Percentiles rank a stretch among this genome's conserved stretches.
Conservation (phyloP, 2,113 vertebrate genomes). For the Charadrius vociferus region DNA sequence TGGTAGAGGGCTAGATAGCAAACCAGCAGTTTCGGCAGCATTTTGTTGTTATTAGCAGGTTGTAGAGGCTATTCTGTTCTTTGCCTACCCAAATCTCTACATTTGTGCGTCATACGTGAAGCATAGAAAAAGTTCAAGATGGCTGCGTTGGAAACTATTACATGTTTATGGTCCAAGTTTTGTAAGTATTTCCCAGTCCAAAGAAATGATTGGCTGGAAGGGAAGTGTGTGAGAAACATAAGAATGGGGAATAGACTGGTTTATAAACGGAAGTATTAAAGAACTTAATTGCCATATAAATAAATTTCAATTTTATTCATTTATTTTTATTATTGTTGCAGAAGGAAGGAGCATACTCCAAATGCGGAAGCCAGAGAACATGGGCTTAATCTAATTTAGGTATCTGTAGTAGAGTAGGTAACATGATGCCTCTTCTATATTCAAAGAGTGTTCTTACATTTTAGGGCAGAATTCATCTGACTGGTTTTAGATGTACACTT, state of each 20-base stretch:
- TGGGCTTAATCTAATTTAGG: background rate
- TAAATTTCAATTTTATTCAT: background rate
- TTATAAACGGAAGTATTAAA: background rate
- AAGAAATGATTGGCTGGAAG: background rate
- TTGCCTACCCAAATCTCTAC: background rate
- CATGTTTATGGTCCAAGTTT: background rate
- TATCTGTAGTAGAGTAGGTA: background rate
- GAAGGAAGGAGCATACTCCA: background rate
- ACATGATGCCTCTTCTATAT: background rate
- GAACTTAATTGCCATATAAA: background rate
- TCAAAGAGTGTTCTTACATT: background rate
- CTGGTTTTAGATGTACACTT: background rate
- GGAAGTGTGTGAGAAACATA: background rate
- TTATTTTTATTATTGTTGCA: background rate
- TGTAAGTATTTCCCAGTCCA: background rate
- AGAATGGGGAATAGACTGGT: background rate
- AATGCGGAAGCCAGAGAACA: background rate
- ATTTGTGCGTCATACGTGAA: background rate
- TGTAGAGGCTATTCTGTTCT: background rate
- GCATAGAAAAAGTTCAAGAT: background rate
- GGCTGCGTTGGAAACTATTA: background rate
- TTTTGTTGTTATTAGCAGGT: background rate
- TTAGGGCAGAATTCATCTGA: background rate
- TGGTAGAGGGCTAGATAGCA: background rate
- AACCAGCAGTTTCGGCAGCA: background rate